phyloP scores from a whole-genome alignment of 1,140 invertebrate species.

The Wasmannia auropunctata region DNA sequence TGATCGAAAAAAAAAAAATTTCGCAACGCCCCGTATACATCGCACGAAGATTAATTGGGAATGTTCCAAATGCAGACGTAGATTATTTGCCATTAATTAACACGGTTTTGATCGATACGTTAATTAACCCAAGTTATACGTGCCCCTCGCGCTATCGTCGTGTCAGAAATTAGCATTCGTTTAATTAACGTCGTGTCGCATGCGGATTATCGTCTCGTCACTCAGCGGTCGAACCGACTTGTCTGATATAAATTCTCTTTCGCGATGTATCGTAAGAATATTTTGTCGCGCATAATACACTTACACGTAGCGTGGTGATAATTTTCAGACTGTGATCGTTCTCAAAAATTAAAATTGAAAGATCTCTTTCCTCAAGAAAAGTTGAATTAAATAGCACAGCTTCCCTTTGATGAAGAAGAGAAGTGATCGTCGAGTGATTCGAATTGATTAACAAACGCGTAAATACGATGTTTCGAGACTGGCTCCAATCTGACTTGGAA shows the following conservation, averaged over 20 bases:
- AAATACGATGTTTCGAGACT: background rate
- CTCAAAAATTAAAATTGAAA: background rate
- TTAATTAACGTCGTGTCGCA: slow-evolving; percentile 31
- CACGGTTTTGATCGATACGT: slow-evolving; percentile 45
- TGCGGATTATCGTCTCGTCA: background rate
- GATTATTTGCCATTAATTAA: background rate
- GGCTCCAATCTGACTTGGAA: background rate
- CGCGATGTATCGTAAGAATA: background rate
- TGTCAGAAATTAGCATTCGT: slow-evolving; percentile 52
- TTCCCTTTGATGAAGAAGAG: background rate
- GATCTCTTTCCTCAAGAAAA: background rate
- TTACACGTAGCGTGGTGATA: background rate
- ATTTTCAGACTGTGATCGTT: background rate
- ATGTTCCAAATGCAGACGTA: background rate
- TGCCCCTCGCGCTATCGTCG: slow-evolving; percentile 7
- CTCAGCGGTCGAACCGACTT: background rate
- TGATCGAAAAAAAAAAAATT: background rate
- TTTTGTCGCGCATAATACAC: background rate
- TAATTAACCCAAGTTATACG: slow-evolving; percentile 31
- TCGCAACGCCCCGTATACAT: background rate
- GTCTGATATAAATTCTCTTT: background rate
- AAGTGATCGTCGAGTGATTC: background rate
- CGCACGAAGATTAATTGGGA: slow-evolving; percentile 3
- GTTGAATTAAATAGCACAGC: background rate
- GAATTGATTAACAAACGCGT: background rate